Percentiles rank a stretch among this genome's conserved stretches.
Conservation (phyloP, 2,888 invertebrate genomes). For the Cheilosia urbana region DNA sequence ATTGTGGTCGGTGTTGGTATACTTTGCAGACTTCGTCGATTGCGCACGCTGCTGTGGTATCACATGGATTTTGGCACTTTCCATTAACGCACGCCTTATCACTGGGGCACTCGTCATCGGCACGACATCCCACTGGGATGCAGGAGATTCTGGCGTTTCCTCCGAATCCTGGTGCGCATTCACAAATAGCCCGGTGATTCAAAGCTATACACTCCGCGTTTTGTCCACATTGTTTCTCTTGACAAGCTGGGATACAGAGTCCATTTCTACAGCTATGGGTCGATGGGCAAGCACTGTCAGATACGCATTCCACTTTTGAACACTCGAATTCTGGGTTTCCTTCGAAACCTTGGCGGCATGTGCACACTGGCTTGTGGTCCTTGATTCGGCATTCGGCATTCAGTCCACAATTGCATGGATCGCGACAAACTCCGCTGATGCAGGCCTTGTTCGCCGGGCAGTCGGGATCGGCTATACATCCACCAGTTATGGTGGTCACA, state of each 20-base stretch:
- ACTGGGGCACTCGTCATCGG: conserved; percentile 91
- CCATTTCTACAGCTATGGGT: conserved; percentile 93
- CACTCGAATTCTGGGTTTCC: conserved; percentile 94
- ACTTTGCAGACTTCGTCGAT: conserved; percentile 90
- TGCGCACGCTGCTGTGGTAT: conserved; percentile 88
- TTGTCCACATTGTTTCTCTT: conserved; percentile 89
- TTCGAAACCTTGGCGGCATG: conserved; percentile 92
- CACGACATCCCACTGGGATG: conserved; percentile 91
- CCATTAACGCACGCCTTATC: conserved; percentile 92
- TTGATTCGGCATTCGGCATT: conserved; percentile 93
- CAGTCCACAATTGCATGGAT: conserved; percentile 94
- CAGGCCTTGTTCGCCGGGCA: conserved; percentile 92
- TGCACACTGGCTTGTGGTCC: conserved; percentile 94
- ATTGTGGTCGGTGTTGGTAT: conserved; percentile 90
- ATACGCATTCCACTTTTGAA: conserved; percentile 89
- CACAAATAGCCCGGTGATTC: conserved; percentile 92
- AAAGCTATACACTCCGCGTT: conserved; percentile 92
- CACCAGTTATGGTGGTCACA: conserved; percentile 85
- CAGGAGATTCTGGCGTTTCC: conserved; percentile 93
- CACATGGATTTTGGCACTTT: conserved; percentile 92
- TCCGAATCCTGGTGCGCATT: conserved; percentile 91
- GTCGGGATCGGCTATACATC: conserved; percentile 90
- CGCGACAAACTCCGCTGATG: conserved; percentile 90
- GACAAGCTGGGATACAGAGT: conserved; percentile 92
- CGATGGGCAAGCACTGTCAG: conserved; percentile 91